Evolutionary conservation across 1,140 invertebrate genomes (phyloP), one percentile per base, ranked within the genome.

Genomic region (Drosophila dunni): DNA sequence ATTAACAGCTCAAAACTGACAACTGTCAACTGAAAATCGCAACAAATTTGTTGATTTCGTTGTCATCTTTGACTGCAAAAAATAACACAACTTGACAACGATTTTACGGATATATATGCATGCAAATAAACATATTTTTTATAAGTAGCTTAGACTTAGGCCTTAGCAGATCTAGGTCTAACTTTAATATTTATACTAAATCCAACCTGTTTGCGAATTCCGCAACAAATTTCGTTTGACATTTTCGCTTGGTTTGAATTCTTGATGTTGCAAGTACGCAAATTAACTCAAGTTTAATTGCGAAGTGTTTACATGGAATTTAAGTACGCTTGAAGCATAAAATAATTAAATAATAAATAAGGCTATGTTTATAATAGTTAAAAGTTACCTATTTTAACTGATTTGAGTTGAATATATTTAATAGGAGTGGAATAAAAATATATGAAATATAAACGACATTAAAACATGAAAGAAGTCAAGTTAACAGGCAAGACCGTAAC

Each of bases 71-170:
- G 48, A 10, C 20, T 7, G 9, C 0, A 3, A 36, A 36, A 50
- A 51, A 51, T 51, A 29, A 51, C 13, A 53, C 40, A 15, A 56
- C 36, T 20, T 51, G 61, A 44, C 13, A 44, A 40, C 36, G 24
- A 71, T 78, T 73, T 67, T 9, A 29, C 45, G 60, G 38, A 60
- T 46, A 45, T 34, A 57, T 6, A 40, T 29, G 13, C 24, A 24
- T 20, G n/a, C 9, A 33, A 29, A 48, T 20, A 48, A 3, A 7
- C 17, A 20, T 48, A 20, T 48, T 48, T 48, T 9, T 48, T 13
- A n/a, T 57, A 57, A 57, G 54, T 8, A 57, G 54, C 54, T 57
- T 57, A 44, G 20, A 34, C 53, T 36, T 5, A 40, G 9, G 10
- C 24, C 24, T 29, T 29, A 29, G 24, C 13, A 20, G 15, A 56